Percentiles rank a stretch among this genome's conserved stretches.
Conservation (phyloP, 1,140 invertebrate species). For the Drosophila bipectinata region DNA sequence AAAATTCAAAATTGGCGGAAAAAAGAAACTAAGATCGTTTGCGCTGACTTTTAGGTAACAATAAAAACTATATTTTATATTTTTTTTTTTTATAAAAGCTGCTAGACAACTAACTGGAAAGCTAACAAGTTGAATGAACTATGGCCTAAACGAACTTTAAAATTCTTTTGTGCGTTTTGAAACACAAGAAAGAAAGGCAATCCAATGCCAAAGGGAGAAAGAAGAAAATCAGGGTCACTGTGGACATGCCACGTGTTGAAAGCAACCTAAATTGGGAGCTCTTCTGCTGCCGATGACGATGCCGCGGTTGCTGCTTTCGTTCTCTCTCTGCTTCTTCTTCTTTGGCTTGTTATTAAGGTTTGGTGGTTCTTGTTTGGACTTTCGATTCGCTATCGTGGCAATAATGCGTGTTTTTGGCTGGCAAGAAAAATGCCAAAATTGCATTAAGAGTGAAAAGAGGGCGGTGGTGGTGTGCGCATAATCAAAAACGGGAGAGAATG, state of each 20-base stretch:
- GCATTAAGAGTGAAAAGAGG: slow-evolving; percentile 25
- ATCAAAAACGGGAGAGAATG: slow-evolving; percentile 44
- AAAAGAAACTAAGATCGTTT: too few species aligned
- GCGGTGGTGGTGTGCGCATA: slow-evolving; percentile 62
- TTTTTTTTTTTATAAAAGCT: background rate
- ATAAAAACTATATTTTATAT: too few species aligned
- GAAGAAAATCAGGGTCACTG: slow-evolving; percentile 48
- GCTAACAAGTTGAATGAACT: slow-evolving; percentile 61
- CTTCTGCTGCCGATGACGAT: background rate
- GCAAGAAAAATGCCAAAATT: slow-evolving; percentile 17
- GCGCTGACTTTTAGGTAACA: too few species aligned
- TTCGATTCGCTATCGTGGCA: slow-evolving; percentile 37
- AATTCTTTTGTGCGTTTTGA: slow-evolving; percentile 17
- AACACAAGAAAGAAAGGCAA: slow-evolving; percentile 20
- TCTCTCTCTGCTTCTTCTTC: background rate
- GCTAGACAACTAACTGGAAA: background rate
- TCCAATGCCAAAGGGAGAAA: slow-evolving; percentile 18
- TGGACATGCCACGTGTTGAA: slow-evolving; percentile 71
- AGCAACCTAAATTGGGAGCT: slow-evolving; percentile 22
- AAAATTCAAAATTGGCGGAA: background rate
- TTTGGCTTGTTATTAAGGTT: too few species aligned
- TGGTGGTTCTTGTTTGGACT: slow-evolving; percentile 13
- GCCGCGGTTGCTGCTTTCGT: slow-evolving; percentile 16
- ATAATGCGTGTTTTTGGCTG: slow-evolving; percentile 14
- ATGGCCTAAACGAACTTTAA: slow-evolving; percentile 6